Conservation (phyloP, 2,797 vertebrate genomes). For the Catamblyrhynchus diadema region DNA sequence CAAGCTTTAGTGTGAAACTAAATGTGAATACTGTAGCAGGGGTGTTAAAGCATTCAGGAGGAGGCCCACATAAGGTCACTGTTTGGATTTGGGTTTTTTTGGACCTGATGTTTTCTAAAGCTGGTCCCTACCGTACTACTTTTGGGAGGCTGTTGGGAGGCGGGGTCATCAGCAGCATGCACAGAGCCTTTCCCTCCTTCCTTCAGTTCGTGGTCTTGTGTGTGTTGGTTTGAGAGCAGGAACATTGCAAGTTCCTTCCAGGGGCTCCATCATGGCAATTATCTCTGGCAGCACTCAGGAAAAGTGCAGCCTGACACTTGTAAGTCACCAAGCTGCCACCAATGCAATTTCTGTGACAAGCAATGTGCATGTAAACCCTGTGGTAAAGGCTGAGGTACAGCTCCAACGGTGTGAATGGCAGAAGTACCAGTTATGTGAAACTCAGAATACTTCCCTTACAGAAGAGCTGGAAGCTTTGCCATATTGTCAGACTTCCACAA, state of each 20-base stretch:
- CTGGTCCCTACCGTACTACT: not conserved
- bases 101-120: not conserved
- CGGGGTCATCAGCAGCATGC: not conserved
- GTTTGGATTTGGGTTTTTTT: accelerated
- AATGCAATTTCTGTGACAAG: not conserved
- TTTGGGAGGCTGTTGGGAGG: not conserved
- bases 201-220: accelerated
- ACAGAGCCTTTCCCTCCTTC: accelerated
- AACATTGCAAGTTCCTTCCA: not conserved
- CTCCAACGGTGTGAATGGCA: not conserved
- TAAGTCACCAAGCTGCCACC: not conserved
- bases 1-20: not conserved
- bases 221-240: not conserved
- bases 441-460: not conserved
- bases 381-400: not conserved
- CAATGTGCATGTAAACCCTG: too few relatives aligned
- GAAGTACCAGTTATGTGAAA: not conserved
- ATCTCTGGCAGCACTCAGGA: not conserved
- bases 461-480: not conserved
- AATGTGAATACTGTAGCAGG: not conserved
- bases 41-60: not conserved
- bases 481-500: not conserved
- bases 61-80: not conserved
- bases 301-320: not conserved
- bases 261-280: not conserved